Evolutionary conservation across 2,797 vertebrate genomes (phyloP), one percentile per base, ranked within the genome.

Genomic region (Lindbergichthys nudifrons): DNA sequence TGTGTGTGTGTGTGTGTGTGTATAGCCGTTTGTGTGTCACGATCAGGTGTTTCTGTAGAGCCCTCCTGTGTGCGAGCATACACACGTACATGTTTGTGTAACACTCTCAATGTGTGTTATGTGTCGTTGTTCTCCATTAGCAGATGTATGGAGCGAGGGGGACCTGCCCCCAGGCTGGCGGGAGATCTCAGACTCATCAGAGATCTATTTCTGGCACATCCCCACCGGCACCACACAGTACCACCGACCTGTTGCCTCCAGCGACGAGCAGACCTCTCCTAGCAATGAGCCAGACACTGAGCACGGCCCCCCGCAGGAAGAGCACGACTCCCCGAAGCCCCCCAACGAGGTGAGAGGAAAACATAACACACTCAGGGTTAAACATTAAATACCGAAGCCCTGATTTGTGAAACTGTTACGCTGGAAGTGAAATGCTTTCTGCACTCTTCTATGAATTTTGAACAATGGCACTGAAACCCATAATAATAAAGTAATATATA

Each of bases 201-300:
- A 97, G 66, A 96, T 96, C 87, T 99, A 97, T 90, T 98, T 98
- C 70, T 99, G 97, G 98, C 97, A 98, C 77, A 92, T 98, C 91
- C 97, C 98, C 61, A 97, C 97, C 1, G 97, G 96, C 83, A 96
- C 97, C 15, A 97, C 97, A 14, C 97, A 98, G 79, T 98, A 97
- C 93, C 96, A 98, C 63, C 95, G 94, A 75, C 96, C 97, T 0
- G 86, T 96, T 50, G 94, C 95, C 65, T 70, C 95, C 12, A 71
- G 82, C 77, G 85, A 84, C 80, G 83, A 85, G 21, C 70, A 74
- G 47, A 63, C 61, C 39, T 53, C 81, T 39, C 73, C 84, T 32
- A 53, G 30, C 70, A 65, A 61, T 8, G 84, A 85, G 54, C 73
- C 83, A 59, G 67, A 84, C 16, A n/a, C 88, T 0, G 94, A 95